Evolutionary conservation across 30 jellyfish, hydroid and myxozoan species (phyloP).

Genomic region (Aurelia sp.): DNA sequence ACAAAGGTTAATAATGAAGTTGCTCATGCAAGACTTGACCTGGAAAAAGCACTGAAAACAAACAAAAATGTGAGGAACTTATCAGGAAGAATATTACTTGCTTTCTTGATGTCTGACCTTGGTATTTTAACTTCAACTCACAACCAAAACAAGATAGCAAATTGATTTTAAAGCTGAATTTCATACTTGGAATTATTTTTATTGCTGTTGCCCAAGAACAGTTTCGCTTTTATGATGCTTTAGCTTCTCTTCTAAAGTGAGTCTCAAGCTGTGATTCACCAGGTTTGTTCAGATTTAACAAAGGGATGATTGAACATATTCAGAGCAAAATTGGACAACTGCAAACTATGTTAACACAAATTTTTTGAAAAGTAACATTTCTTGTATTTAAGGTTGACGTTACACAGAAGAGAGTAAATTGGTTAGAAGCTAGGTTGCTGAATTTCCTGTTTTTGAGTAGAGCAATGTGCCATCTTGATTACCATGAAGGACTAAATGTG

Average conservation of each 20-base stretch:
- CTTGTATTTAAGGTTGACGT: constrained; percentile 19
- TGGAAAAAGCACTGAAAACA: constrained; percentile 25
- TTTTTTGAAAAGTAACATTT: neutral
- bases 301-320: neutral
- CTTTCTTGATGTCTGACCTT: neutral
- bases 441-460: constrained; percentile 43
- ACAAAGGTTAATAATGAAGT: constrained; percentile 23
- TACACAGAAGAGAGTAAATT: constrained; percentile 32
- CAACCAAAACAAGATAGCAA: no score
- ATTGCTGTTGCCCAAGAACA: no score
- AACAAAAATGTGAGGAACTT: neutral
- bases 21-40: constrained; percentile 42
- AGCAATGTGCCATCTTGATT: constrained; percentile 52
- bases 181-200: no score
- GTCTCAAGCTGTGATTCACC: neutral
- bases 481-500: constrained; percentile 3
- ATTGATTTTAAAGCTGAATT: no score
- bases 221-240: no score
- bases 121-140: neutral
- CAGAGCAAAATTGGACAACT: no score
- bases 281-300: neutral
- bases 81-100: neutral
- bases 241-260: no score
- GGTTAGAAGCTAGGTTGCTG: constrained; percentile 57
- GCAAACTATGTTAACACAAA: neutral